Conservation (phyloP, 2,113 vertebrate species). For the Gambusia holbrooki region DNA sequence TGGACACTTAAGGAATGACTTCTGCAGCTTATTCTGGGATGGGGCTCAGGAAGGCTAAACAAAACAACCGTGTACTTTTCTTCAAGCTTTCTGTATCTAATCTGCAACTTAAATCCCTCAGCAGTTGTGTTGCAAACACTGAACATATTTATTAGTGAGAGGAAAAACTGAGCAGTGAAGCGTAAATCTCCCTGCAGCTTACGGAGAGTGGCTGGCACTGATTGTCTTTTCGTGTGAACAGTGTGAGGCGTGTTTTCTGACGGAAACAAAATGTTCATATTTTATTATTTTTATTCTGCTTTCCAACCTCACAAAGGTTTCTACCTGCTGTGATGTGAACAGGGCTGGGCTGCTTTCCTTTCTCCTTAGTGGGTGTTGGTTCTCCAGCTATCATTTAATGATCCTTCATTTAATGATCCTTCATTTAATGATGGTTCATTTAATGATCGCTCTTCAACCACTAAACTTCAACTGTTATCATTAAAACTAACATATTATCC, state of each 20-base stretch:
- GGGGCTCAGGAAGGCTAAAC: background rate
- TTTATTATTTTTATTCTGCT: background rate
- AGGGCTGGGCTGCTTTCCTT: constrained; percentile 50
- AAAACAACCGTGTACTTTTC: background rate
- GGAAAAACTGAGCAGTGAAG: background rate
- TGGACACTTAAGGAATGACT: background rate
- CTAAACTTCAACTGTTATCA: background rate
- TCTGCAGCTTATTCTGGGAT: background rate
- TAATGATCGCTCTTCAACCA: background rate
- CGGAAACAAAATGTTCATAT: too few species aligned
- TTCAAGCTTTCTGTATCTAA: background rate
- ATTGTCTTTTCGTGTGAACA: background rate
- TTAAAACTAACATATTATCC: background rate
- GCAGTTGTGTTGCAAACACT: too few species aligned
- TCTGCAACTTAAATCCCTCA: too few species aligned
- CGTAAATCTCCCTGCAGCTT: background rate
- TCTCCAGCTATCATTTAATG: constrained; percentile 6
- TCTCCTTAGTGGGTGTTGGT: constrained; percentile 52
- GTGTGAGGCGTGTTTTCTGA: background rate
- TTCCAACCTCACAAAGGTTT: background rate
- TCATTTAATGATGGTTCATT: too few species aligned
- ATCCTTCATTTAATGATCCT: too few species aligned
- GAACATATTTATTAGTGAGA: too few species aligned
- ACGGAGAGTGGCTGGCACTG: background rate
- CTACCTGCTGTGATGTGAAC: constrained; percentile 27